Evolutionary conservation across 2,888 invertebrate genomes (phyloP).

Genomic region (Hypolimnas misippus): DNA sequence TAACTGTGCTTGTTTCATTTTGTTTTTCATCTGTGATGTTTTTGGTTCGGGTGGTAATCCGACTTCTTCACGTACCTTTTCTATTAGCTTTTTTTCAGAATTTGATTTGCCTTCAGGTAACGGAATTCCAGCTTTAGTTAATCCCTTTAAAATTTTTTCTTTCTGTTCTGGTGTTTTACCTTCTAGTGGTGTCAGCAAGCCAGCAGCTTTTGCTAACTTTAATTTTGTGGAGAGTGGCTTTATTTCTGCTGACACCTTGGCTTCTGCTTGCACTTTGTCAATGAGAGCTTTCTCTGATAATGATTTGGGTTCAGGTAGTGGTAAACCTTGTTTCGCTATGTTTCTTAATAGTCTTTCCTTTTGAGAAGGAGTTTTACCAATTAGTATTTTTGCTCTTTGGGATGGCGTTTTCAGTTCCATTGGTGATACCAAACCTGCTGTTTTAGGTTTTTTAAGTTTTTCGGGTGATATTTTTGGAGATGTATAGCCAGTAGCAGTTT

Average conservation of each 20-base stretch:
- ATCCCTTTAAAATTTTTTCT: constrained; percentile 39
- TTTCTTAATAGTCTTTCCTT: constrained; percentile 48
- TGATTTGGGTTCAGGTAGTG: constrained; percentile 48
- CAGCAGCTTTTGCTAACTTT: constrained; percentile 46
- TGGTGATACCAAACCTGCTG: constrained; percentile 40
- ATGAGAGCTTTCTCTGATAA: constrained; percentile 49
- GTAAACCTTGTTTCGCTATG: constrained; percentile 45
- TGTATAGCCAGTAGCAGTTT: constrained; percentile 22
- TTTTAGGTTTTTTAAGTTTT: constrained; percentile 33
- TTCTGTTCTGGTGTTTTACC: constrained; percentile 42
- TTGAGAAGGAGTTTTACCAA: constrained; percentile 45
- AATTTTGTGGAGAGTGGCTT: constrained; percentile 36
- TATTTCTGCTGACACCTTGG: constrained; percentile 49
- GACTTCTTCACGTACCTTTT: constrained; percentile 31
- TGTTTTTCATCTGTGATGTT: constrained; percentile 47
- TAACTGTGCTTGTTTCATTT: constrained; percentile 48
- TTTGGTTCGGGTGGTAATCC: constrained; percentile 40
- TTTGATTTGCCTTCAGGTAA: constrained; percentile 39
- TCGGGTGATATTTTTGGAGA: constrained; percentile 5
- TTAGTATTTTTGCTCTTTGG: constrained; percentile 49
- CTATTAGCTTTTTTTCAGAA: constrained; percentile 34
- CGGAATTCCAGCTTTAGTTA: constrained; percentile 39
- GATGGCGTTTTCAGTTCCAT: constrained; percentile 43
- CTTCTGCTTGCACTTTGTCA: constrained; percentile 45
- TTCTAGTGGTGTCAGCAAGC: constrained; percentile 38